Conservation (phyloP, 64 coral and sea anemone genomes). For the Hydrozoanthus tunicans region DNA sequence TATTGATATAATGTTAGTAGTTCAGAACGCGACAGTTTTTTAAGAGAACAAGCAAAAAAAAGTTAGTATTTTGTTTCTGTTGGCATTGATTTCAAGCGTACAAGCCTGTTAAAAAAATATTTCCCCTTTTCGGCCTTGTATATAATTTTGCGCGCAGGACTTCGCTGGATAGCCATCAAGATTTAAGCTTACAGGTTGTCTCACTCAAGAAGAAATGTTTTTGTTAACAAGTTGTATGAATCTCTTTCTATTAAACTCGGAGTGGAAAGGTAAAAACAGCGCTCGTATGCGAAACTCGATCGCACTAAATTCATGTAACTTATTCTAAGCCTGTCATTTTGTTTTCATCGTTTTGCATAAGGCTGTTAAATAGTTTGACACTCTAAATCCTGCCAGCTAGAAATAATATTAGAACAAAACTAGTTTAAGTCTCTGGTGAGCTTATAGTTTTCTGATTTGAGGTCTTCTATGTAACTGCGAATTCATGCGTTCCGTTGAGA, state of each 20-base stretch:
- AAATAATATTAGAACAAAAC: too few relatives aligned
- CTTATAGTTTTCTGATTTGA: too few relatives aligned
- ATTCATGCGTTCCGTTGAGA: too few relatives aligned
- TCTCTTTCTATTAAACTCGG: not conserved
- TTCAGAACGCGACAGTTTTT: not conserved
- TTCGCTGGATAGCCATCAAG: not conserved
- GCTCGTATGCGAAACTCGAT: not conserved
- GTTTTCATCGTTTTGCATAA: not conserved
- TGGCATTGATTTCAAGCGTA: not conserved
- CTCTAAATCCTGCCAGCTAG: too few relatives aligned
- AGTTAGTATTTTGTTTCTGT: not conserved
- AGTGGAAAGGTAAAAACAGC: not conserved
- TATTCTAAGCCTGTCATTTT: not conserved
- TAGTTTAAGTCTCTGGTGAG: too few relatives aligned
- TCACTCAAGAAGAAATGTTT: conserved; percentile 8
- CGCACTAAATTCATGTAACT: not conserved
- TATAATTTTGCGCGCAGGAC: too few relatives aligned
- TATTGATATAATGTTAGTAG: not conserved
- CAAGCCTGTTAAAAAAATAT: not conserved
- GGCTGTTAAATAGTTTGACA: too few relatives aligned
- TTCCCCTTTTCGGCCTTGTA: too few relatives aligned
- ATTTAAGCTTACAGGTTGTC: not conserved
- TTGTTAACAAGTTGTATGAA: not conserved
- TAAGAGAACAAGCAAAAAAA: not conserved
- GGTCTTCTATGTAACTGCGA: too few relatives aligned